Evolutionary conservation across 2,888 invertebrate genomes (phyloP).

Genomic region (Andrena camellia): DNA sequence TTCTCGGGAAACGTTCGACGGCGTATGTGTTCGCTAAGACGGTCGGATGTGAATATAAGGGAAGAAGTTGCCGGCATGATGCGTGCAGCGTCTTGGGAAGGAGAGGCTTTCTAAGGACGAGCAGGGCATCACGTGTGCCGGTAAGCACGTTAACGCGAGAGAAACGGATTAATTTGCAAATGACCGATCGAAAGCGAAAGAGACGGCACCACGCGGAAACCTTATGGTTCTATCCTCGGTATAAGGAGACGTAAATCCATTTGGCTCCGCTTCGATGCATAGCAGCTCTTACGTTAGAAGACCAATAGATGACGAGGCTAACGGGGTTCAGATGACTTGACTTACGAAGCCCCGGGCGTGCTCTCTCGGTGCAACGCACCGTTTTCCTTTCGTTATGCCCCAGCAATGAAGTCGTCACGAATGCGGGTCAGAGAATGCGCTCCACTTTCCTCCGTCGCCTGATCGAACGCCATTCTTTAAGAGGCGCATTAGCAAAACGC

Average conservation of each 20-base stretch:
- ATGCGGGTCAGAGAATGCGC: constrained; percentile 56
- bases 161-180: constrained; percentile 64
- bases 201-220: constrained; percentile 72
- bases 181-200: constrained; percentile 58
- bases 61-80: background rate
- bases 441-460: constrained; percentile 41
- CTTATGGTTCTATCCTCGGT: constrained; percentile 74
- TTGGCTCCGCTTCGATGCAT: constrained; percentile 65
- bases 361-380: constrained; percentile 56
- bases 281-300: constrained; percentile 70
- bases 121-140: constrained; percentile 41
- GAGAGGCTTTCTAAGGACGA: background rate
- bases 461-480: background rate
- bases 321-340: constrained; percentile 81
- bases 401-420: constrained; percentile 61
- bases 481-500: background rate
- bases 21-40: background rate
- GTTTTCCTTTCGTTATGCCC: constrained; percentile 50
- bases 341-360: constrained; percentile 76
- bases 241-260: constrained; percentile 76
- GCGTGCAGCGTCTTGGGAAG: background rate
- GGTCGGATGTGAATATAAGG: background rate
- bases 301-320: constrained; percentile 77
- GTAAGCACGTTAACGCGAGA: constrained; percentile 57
- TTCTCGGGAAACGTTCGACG: background rate